Evolutionary conservation across 2,113 vertebrate species (phyloP).

Genomic region (Hemiprocne comata): DNA sequence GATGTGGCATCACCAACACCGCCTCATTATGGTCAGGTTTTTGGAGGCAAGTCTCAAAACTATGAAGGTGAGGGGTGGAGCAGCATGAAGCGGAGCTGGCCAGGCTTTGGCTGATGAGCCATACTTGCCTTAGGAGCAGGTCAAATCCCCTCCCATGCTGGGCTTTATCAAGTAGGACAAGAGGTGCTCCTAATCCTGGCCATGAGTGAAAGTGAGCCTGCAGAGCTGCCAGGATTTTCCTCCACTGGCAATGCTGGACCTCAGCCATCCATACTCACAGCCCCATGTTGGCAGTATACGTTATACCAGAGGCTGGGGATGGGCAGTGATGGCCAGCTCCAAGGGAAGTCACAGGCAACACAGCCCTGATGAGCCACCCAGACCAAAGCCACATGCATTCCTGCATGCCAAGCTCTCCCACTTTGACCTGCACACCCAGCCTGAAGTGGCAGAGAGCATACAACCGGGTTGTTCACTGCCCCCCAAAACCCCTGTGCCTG

Average conservation of each 20-base stretch:
- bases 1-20: not conserved
- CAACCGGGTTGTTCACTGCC: not conserved
- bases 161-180: constrained; percentile 19
- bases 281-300: accelerated
- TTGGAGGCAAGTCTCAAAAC: not conserved
- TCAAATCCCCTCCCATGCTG: not conserved
- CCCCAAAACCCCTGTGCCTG: not conserved
- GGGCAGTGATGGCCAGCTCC: not conserved
- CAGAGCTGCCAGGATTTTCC: not conserved
- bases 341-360: not conserved
- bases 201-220: not conserved
- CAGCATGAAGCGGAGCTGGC: not conserved
- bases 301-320: not conserved
- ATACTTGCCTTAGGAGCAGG: not conserved
- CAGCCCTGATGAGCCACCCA: not conserved
- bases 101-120: not conserved
- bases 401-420: not conserved
- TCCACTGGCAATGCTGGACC: not conserved
- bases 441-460: not conserved
- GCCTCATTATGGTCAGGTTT: not conserved
- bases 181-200: constrained; percentile 29
- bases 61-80: not conserved
- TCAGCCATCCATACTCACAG: not conserved
- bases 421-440: not conserved
- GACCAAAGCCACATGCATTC: not conserved